Evolutionary conservation across 2,113 vertebrate species (phyloP).

Genomic region (Cyprinus carpio): DNA sequence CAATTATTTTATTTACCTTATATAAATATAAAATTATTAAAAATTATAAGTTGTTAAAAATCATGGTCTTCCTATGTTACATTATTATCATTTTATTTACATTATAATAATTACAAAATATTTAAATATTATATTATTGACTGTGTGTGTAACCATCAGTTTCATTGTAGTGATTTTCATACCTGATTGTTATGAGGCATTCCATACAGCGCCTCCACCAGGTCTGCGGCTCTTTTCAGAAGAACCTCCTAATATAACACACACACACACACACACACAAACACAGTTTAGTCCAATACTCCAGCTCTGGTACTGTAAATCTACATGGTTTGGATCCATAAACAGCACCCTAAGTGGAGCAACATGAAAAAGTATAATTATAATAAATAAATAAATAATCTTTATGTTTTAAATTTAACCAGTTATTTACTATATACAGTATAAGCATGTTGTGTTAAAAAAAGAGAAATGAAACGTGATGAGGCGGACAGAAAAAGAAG

Average conservation of each 20-base stretch:
- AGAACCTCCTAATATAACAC: slow-evolving; percentile 83
- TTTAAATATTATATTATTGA: not conserved
- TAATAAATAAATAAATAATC: not conserved
- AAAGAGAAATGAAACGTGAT: slow-evolving; percentile 17
- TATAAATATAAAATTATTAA: not conserved
- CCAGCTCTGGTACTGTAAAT: not conserved
- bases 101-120: not conserved
- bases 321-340: not conserved
- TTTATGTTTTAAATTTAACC: not conserved
- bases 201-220: slow-evolving; percentile 91
- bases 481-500: slow-evolving; percentile 41
- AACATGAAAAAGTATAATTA: not conserved
- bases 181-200: slow-evolving; percentile 93
- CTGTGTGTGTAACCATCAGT: not conserved
- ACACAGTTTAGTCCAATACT: not conserved
- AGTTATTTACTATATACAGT: slow-evolving; percentile 8
- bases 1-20: not conserved
- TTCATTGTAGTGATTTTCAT: slow-evolving; percentile 29
- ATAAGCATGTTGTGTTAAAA: not conserved
- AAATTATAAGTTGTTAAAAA: not conserved
- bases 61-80: too few species aligned
- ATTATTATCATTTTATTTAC: too few species aligned
- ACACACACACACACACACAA: slow-evolving; percentile 15
- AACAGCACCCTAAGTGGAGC: not conserved
- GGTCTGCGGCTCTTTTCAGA: slow-evolving; percentile 89